A percentile compares a stretch with the other conserved stretches of the same genome.
Conservation (phyloP, 2,888 invertebrate species). For the Dynastes hyllus region DNA sequence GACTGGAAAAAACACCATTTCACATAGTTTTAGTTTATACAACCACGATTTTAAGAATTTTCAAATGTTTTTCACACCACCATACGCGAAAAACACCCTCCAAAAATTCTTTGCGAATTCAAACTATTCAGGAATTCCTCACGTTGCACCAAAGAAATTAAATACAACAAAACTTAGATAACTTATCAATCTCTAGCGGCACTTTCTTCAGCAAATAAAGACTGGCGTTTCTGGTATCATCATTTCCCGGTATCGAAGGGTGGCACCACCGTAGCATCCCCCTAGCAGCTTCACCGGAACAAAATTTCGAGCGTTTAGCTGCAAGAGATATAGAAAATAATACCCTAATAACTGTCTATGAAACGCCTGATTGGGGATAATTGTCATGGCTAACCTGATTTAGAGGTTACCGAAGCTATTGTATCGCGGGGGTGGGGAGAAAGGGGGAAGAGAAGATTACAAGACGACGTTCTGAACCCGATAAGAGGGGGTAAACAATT, state of each 20-base stretch:
- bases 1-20: no score
- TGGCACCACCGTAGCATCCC: slow-evolving; percentile 10
- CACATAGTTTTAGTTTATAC: no score
- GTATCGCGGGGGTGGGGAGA: slow-evolving; percentile 28
- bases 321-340: slow-evolving; percentile 53
- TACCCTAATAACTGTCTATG: slow-evolving; percentile 51
- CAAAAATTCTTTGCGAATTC: no score
- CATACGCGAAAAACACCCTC: no score
- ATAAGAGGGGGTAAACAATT: slow-evolving; percentile 9
- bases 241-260: slow-evolving; percentile 2
- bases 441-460: slow-evolving; percentile 18
- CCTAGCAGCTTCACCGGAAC: slow-evolving; percentile 45
- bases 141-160: no score
- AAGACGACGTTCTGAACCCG: not conserved
- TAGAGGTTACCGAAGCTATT: slow-evolving; percentile 54
- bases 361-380: slow-evolving; percentile 59
- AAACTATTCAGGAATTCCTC: no score
- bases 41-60: no score
- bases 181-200: no score
- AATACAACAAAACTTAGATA: no score
- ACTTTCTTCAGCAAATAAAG: no score
- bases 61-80: no score
- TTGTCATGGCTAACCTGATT: slow-evolving; percentile 58
- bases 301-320: slow-evolving; percentile 53
- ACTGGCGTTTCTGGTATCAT: not conserved